Conservation (phyloP, 1,140 invertebrate species). For the Halyomorpha halys region DNA sequence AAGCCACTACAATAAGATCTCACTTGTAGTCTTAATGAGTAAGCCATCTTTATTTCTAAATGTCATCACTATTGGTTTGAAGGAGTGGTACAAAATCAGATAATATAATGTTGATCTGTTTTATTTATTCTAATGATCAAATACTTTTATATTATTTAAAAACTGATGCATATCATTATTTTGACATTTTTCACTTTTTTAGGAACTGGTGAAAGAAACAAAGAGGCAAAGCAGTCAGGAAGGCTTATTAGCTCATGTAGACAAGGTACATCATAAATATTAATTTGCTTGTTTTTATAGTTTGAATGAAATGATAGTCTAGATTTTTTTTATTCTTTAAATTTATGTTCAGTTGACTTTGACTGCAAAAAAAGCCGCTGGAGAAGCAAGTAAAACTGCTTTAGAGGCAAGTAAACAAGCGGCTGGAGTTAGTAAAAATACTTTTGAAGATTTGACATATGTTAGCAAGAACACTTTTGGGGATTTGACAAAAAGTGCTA, state of each 20-base stretch:
- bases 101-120: no score
- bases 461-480: conserved; percentile 76
- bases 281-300: not conserved
- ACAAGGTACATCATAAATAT: conserved; percentile 51
- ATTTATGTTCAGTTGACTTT: conserved; percentile 51
- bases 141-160: no score
- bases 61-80: no score
- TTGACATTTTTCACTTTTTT: not conserved
- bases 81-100: no score
- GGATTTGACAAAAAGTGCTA: conserved; percentile 82
- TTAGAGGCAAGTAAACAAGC: conserved; percentile 77
- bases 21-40: no score
- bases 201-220: conserved; percentile 67
- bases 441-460: conserved; percentile 75
- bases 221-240: conserved; percentile 81
- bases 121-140: no score
- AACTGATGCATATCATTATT: no score
- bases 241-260: conserved; percentile 77
- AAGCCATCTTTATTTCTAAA: no score
- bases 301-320: not conserved
- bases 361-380: conserved; percentile 79
- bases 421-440: conserved; percentile 76
- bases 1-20: no score
- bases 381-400: conserved; percentile 74
- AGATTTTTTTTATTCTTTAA: conserved; percentile 29